Base-by-base conservation (phyloP, 2,888 invertebrate genomes). In the Dyspetes luteomarginatus region DNA sequence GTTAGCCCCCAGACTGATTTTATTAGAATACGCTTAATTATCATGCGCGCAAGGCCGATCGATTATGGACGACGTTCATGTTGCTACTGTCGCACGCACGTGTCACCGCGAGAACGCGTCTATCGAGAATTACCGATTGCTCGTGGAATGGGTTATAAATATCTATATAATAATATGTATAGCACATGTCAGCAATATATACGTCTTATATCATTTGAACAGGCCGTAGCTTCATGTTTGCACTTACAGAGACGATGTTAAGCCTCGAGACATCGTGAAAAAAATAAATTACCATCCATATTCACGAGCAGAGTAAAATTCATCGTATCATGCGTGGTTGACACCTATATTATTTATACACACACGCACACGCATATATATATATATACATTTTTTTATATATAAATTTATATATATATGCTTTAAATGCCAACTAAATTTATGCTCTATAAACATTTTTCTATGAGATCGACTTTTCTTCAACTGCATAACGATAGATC, bases 21-120 rank as follows among this genome's bases (percentile, higher is more conserved):
- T 65, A 81, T 82, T 62, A 78, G 78, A 85, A 84, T 82, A 78
- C 76, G 78, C 73, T 83, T 82, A 78, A 86, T 85, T 82, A 82
- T 80, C 67, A 78, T 82, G 60, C 74, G 67, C 73, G 72, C 75
- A 82, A 81, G 76, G 78, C 67, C 82, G 67, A 82, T 76, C 62
- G 80, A 81, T 81, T 78, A 72, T 78, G 62, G 78, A 78, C 60
- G 71, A 71, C 76, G 76, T 68, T 55, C 65, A 58, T 52, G 12
- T 26, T 5, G 24, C 56, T 4, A 4, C 2, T 15, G 36, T 28
- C 9, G 9, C 30, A n/a, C 12, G 64, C 78, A 81, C 78, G 69
- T 81, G 78, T 78, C 69, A 15, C n/a, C 0, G 67, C 72, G 45
- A 48, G 55, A 65, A 69, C 62, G 24, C 56, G 52, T 36, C 26